A percentile compares a stretch with the other conserved stretches of the same genome.
These are phyloP conservation scores for Schizaphis graminum DNA, from an alignment of 2,888 invertebrate genomes.

Conservation along the genomic window DNA sequence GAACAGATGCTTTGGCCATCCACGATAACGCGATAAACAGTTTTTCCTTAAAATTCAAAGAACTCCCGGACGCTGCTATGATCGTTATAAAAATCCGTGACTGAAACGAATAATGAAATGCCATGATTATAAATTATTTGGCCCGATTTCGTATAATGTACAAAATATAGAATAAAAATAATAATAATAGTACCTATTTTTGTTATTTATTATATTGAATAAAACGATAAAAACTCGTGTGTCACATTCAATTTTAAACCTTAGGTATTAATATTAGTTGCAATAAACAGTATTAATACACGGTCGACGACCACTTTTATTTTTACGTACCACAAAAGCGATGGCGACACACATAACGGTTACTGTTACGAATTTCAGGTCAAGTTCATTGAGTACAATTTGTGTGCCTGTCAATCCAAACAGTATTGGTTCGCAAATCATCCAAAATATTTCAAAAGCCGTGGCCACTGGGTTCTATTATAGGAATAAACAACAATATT, in stretches of 20 bases:
- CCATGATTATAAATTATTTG: neutral
- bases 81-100: constrained; percentile 80
- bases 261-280: neutral
- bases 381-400: constrained; percentile 82
- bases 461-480: constrained; percentile 84
- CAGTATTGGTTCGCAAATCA: constrained; percentile 94
- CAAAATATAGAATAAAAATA: neutral
- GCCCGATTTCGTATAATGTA: neutral
- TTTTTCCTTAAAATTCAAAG: constrained; percentile 89
- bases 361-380: constrained; percentile 78
- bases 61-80: constrained; percentile 81
- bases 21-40: constrained; percentile 91
- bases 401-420: constrained; percentile 95
- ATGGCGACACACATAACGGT: constrained; percentile 80
- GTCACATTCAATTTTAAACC: neutral
- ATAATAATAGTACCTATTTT: neutral
- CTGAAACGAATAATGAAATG: constrained; percentile 69
- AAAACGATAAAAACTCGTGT: neutral
- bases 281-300: neutral
- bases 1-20: constrained; percentile 98
- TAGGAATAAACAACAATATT: constrained; percentile 1
- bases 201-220: neutral
- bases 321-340: constrained; percentile 74
- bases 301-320: neutral
- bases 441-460: constrained; percentile 93